Base-by-base conservation (phyloP, 2,113 vertebrate species). In the Chlorocebus sabaeus region DNA sequence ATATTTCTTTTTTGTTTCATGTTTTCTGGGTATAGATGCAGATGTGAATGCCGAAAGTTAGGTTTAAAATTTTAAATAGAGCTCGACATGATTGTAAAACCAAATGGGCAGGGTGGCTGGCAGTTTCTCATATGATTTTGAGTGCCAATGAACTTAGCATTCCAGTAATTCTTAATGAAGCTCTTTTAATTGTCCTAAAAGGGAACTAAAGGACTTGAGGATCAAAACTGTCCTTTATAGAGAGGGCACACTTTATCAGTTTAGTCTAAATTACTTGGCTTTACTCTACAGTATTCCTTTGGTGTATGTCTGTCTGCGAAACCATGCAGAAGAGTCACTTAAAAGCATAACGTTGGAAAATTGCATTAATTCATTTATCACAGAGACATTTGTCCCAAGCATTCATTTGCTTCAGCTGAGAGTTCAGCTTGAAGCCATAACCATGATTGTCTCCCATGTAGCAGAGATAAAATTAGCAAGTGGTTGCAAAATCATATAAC, bases 31-130 rank as follows among this genome's bases (percentile, higher is more conserved):
- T 90, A 72, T 94, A 79, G 97, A 99, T 99, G 97, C 98, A 99
- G 98, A 99, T 99, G 98, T 98, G 97, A 93, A 96, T 98, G 99
- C 96, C 97, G 99, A 97, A 98, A 98, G 95, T 98, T 97, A 98
- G 97, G 98, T 99, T 99, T 98, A 98, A 98, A 97, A 93, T 85
- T 97, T 98, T 98, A 97, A 98, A 98, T 98, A 97, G 86, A 95
- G 70, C 87, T 87, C 90, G 95, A 94, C 98, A 89, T 98, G 98
- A 95, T 90, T 98, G 98, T 98, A 97, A 97, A 98, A 96, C 22
- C 1, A 45, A 96, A 12, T 84, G 90, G 84, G 96, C 87, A 97
- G 75, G 75, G 88, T 70, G 75, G 8, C 48, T 98, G 97, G 98
- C 96, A 96, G 88, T 93, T 86, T 96, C 89, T 98, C 84, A 89